These are phyloP conservation scores for Bagarius yarrelli DNA, from an alignment of 2,113 vertebrate species.

Conservation along the genomic window DNA sequence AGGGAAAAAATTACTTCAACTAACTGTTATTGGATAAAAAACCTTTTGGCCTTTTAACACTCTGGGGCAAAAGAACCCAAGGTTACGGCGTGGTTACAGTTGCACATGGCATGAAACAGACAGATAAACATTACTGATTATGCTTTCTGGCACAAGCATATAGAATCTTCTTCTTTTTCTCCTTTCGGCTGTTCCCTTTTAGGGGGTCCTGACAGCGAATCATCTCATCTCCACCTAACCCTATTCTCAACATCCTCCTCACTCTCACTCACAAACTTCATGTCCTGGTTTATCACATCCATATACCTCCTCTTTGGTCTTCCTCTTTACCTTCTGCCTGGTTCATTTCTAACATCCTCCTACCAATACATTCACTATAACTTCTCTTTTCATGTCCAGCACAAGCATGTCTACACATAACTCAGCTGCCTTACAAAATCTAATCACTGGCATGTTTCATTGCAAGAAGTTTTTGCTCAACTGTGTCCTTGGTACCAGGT, in stretches of 20 bases:
- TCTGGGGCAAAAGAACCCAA: not conserved
- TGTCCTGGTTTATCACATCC: too few relatives aligned
- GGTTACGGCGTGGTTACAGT: not conserved
- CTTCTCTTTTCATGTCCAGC: too few relatives aligned
- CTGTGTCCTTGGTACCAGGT: not conserved
- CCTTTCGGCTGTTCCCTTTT: not conserved
- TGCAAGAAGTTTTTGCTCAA: not conserved
- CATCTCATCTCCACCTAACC: too few relatives aligned
- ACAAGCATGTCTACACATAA: not conserved
- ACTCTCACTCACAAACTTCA: too few relatives aligned
- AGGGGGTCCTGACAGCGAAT: too few relatives aligned
- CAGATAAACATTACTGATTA: not conserved
- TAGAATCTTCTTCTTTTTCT: not conserved
- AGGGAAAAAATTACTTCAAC: not conserved
- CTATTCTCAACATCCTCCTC: too few relatives aligned
- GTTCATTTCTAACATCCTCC: too few relatives aligned
- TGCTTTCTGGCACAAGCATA: not conserved
- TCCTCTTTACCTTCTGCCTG: too few relatives aligned
- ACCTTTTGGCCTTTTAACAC: not conserved
- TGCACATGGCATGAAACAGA: not conserved
- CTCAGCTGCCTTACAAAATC: not conserved
- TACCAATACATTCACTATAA: too few relatives aligned
- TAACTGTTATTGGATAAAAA: not conserved
- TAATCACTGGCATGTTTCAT: not conserved
- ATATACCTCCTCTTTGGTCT: too few relatives aligned